Conservation (phyloP, 2,888 invertebrate species). For the Drosophila demipolita region DNA sequence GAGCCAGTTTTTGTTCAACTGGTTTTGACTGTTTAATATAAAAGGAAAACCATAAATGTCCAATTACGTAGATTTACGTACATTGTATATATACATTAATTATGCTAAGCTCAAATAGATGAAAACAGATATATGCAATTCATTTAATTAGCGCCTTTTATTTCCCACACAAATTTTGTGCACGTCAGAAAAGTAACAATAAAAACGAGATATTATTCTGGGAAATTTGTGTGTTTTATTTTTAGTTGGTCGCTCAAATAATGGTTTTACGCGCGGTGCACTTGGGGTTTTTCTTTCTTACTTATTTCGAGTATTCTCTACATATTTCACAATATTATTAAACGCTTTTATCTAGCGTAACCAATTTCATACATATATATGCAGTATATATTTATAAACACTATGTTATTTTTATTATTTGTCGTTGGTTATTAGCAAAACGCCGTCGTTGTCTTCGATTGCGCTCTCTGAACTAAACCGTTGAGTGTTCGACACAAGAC, state of each 20-base stretch:
- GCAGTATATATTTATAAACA: slow-evolving; percentile 6
- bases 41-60: background rate
- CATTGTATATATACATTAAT: slow-evolving; percentile 18
- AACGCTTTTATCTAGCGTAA: slow-evolving; percentile 42
- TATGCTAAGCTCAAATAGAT: background rate
- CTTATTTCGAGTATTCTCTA: slow-evolving; percentile 40
- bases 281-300: slow-evolving; percentile 24
- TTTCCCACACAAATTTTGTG: background rate
- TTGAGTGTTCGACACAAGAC: slow-evolving; percentile 81
- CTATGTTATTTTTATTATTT: slow-evolving; percentile 12
- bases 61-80: slow-evolving; percentile 34
- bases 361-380: slow-evolving; percentile 14
- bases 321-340: slow-evolving; percentile 68
- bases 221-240: slow-evolving; percentile 34
- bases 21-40: slow-evolving; percentile 20
- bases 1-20: slow-evolving; percentile 23
- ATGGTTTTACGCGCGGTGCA: slow-evolving; percentile 60
- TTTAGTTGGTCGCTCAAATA: slow-evolving; percentile 36
- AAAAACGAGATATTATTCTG: slow-evolving; percentile 20
- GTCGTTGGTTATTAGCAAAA: background rate
- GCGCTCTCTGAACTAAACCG: slow-evolving; percentile 57
- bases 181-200: slow-evolving; percentile 48
- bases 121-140: slow-evolving; percentile 4
- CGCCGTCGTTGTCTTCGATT: slow-evolving; percentile 68
- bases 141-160: slow-evolving; percentile 24